Percentiles rank a stretch among this genome's conserved stretches.
phyloP scores from a whole-genome alignment of 2,113 vertebrate species.

The Lasiurus borealis region DNA sequence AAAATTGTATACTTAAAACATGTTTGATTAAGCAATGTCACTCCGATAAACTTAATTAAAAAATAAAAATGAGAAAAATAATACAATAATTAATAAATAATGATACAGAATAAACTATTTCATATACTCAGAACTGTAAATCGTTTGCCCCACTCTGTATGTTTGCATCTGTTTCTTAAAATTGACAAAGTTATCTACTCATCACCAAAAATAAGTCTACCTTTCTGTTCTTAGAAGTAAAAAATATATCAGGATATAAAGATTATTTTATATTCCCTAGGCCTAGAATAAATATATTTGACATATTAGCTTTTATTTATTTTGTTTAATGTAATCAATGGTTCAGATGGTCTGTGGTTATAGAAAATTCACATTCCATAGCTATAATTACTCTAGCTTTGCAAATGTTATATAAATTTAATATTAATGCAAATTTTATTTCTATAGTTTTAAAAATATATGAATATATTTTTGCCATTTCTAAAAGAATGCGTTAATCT shows the following conservation, averaged over 20 bases:
- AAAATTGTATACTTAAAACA: too few species aligned
- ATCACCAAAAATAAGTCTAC: not conserved
- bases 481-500: not conserved
- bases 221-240: not conserved
- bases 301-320: not conserved
- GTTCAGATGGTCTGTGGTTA: not conserved
- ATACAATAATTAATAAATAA: not conserved
- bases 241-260: not conserved
- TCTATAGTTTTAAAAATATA: not conserved
- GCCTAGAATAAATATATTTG: not conserved
- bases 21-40: too few species aligned
- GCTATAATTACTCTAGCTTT: not conserved
- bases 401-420: not conserved
- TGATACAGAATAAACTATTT: not conserved
- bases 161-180: not conserved
- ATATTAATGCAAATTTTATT: not conserved
- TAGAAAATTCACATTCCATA: not conserved
- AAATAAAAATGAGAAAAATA: not conserved
- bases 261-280: not conserved
- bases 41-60: too few species aligned
- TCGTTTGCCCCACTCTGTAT: not conserved
- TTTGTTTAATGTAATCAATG: not conserved
- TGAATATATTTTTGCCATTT: not conserved
- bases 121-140: not conserved
- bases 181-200: not conserved